Evolutionary conservation across 1,140 invertebrate species (phyloP).

Genomic region (Wiebesia pumilae): DNA sequence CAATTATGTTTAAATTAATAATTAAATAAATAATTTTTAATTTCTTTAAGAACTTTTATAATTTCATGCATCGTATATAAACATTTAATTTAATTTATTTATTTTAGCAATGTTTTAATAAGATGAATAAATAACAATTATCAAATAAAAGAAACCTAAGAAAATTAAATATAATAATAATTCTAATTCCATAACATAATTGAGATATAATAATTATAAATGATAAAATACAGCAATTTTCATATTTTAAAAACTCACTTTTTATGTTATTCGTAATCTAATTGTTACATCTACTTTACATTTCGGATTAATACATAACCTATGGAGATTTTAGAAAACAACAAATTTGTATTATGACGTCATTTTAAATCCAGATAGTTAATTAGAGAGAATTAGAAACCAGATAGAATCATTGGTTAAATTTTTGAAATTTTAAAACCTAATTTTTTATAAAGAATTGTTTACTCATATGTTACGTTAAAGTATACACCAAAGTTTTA

Average conservation of each 20-base stretch:
- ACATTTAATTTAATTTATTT: neutral
- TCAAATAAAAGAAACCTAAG: neutral
- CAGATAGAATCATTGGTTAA: neutral
- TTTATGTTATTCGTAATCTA: conserved; percentile 12
- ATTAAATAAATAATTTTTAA: too few relatives aligned
- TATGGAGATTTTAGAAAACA: conserved; percentile 22
- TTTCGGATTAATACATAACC: conserved; percentile 35
- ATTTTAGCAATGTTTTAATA: too few relatives aligned
- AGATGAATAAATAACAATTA: neutral
- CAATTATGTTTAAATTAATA: too few relatives aligned
- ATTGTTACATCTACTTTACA: conserved; percentile 15
- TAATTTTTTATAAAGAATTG: neutral
- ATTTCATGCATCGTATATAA: neutral
- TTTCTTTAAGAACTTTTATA: neutral
- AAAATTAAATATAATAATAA: neutral
- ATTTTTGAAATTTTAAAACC: neutral
- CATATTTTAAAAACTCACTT: neutral
- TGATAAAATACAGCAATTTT: neutral
- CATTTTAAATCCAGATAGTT: conserved; percentile 35
- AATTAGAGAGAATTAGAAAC: too few relatives aligned
- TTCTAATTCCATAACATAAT: neutral
- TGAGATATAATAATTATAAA: neutral
- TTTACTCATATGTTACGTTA: too few relatives aligned
- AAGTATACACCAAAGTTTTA: too few relatives aligned
- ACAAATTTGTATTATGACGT: conserved; percentile 30